phyloP scores from a whole-genome alignment of 2,888 invertebrate genomes.

The Polydrusus cervinus region DNA sequence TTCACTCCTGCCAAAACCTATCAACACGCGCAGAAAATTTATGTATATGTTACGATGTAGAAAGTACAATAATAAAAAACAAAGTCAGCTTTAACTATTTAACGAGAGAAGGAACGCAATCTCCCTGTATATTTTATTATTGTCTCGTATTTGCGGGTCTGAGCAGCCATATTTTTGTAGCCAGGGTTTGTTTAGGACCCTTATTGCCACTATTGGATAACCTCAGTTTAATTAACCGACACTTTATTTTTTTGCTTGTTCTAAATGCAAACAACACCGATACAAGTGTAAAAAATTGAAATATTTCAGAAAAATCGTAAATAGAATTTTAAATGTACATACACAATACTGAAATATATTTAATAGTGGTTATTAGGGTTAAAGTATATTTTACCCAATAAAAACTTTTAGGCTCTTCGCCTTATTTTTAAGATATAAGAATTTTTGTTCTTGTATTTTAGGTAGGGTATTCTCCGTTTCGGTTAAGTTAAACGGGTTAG shows the following conservation, averaged over 20 bases:
- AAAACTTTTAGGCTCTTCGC: conserved; percentile 13
- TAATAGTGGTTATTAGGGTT: conserved; percentile 38
- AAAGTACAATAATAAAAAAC: conserved; percentile 67
- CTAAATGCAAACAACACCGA: no score
- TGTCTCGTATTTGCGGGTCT: conserved; percentile 53
- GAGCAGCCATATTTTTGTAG: conserved; percentile 63
- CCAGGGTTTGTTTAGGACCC: conserved; percentile 49
- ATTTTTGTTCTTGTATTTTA: conserved; percentile 17
- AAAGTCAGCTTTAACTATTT: conserved; percentile 47
- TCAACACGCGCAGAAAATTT: conserved; percentile 53
- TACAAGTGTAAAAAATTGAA: no score
- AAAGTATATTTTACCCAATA: conserved; percentile 9
- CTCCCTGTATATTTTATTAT: conserved; percentile 44
- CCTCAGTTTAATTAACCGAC: neutral
- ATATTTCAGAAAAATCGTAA: no score
- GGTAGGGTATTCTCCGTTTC: conserved; percentile 9
- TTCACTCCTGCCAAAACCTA: conserved; percentile 26
- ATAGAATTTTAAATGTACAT: neutral
- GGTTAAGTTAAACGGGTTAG: conserved; percentile 1
- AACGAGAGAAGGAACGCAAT: conserved; percentile 34
- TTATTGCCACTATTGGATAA: conserved; percentile 15
- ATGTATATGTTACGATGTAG: conserved; percentile 59
- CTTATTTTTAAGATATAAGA: conserved; percentile 27
- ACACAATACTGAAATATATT: neutral
- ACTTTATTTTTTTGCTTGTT: neutral